Base-by-base conservation (phyloP, 2,888 invertebrate species). In the Coelopa pilipes region DNA sequence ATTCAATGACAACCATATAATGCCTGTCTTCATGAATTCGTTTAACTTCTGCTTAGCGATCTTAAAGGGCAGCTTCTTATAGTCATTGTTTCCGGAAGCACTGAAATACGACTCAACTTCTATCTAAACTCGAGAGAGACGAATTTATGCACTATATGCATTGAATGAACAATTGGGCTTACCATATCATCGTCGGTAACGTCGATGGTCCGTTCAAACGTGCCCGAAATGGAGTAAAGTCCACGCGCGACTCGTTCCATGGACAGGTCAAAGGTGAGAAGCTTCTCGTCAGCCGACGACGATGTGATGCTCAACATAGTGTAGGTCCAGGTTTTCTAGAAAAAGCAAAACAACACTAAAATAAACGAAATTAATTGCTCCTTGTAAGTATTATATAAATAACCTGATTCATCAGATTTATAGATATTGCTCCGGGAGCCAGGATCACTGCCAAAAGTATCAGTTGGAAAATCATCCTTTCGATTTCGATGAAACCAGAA, bases 161-260 rank as follows among this genome's bases (percentile, higher is more conserved):
- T 5, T 24, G 3, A 34, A 10, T 3, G 5, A 24, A 62, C 0
- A 15, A 24, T n/a, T n/a, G n/a, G n/a, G 24, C 60, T 24, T 65
- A 65, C 65, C 2, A 5, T 17, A 17, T 17, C 15, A 12, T 34
- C 47, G 0, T 65, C 65, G 49, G 45, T 17, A 15, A 65, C 47
- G 12, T 65, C 49, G 12, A 65, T 12, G 17, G n/a, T 46, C n/a
- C 34, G 17, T 15, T 12, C 0, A 12, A 65, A 9, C 17, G 45
- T 5, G 1, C 65, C 65, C 46, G 65, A 65, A 17, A 65, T 12
- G 47, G 65, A 9, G n/a, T 17, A 46, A 9, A 4, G 1, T 17
- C 65, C 65, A 49, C 65, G 65, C 47, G 5, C 49, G 34, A 65
- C 7, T 3, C 65, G 65, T 60, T 60, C 19, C 19, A 60, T 53